Conservation (phyloP, 2,113 vertebrate genomes). For the Lophochroa leadbeateri region DNA sequence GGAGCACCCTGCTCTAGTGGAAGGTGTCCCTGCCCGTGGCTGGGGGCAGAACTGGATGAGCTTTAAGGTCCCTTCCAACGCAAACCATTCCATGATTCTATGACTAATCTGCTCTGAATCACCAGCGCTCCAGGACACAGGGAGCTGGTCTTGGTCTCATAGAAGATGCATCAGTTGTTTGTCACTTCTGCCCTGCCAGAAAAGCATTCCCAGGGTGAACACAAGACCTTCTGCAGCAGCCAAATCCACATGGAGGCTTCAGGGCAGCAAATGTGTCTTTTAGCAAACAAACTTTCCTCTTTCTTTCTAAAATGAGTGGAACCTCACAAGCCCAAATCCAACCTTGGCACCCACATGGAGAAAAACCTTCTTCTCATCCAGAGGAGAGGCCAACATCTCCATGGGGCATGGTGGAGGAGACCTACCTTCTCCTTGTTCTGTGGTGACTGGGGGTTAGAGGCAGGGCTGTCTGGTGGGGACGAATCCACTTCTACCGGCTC, state of each 20-base stretch:
- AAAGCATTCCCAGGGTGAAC: background rate
- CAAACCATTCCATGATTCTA: background rate
- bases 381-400: background rate
- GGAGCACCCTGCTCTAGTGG: background rate
- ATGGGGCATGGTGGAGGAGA: fast-evolving
- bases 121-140: background rate
- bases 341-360: background rate
- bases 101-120: background rate
- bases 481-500: slow-evolving; percentile 91
- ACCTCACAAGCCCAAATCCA: background rate
- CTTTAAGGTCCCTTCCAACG: background rate
- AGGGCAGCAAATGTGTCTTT: background rate
- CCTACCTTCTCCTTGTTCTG: slow-evolving; percentile 73
- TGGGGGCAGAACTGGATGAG: background rate
- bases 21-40: background rate
- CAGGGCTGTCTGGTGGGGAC: slow-evolving; percentile 86
- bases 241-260: background rate
- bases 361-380: fast-evolving
- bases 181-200: fast-evolving
- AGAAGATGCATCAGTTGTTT: background rate
- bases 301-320: background rate
- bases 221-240: background rate
- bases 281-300: fast-evolving
- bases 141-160: background rate
- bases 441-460: slow-evolving; percentile 73